Evolutionary conservation across 2,797 vertebrate species (phyloP).

Genomic region (Limosa lapponica): DNA sequence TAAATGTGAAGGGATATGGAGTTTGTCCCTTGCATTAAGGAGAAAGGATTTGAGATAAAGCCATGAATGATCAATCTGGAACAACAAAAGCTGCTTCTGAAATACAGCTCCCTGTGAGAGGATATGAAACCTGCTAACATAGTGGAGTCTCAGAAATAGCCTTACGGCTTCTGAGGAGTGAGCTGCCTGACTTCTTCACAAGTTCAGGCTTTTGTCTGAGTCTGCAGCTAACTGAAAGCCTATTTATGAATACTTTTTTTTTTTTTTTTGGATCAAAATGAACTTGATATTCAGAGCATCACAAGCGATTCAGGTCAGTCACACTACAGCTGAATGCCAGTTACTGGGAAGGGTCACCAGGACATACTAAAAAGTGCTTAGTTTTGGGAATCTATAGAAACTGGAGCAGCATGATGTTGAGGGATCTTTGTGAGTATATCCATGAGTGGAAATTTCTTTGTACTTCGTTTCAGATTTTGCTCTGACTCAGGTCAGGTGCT

Average conservation of each 20-base stretch:
- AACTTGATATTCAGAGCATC: not conserved
- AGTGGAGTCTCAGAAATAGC: not conserved
- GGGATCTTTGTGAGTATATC: not conserved
- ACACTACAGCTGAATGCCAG: not conserved
- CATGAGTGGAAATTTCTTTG: not conserved
- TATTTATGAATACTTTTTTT: not conserved
- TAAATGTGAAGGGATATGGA: not conserved
- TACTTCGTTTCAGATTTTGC: not conserved
- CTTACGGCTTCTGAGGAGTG: not conserved
- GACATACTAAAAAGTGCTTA: not conserved
- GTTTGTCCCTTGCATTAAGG: not conserved
- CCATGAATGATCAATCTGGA: not conserved
- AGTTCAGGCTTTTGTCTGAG: not conserved
- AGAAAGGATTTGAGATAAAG: constrained; percentile 14
- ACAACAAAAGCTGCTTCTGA: constrained; percentile 23
- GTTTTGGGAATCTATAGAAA: not conserved
- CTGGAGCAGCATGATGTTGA: not conserved
- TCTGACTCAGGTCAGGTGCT: not conserved
- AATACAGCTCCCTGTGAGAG: not conserved
- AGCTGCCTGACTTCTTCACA: not conserved
- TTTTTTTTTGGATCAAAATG: not conserved
- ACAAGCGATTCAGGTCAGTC: not conserved
- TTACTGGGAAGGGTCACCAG: not conserved
- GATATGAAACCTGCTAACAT: not conserved
- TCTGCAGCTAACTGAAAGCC: not conserved